Evolutionary conservation across 2,888 invertebrate species (phyloP), one percentile per base, ranked within the genome.

Genomic region (Leptura quadrifasciata): DNA sequence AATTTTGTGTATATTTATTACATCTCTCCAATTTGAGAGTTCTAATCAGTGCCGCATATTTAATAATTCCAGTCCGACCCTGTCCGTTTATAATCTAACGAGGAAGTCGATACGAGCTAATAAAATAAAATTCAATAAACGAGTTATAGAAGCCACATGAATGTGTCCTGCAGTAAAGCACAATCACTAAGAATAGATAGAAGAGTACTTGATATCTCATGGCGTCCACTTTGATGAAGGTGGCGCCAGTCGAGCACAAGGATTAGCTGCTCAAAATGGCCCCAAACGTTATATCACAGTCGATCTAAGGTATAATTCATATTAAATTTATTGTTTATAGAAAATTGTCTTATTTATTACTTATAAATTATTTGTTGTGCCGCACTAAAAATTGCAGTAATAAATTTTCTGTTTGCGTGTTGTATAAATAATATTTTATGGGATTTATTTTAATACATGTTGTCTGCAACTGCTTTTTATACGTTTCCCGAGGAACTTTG

Each of bases 281-380:
- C 35, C 54, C 67, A 27, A 54, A 71, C 71, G 27, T 61, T 21
- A 60, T 24, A 47, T 27, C 52, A 52, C 31, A 27, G 61, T 52
- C 60, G 57, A 17, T 61, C 47, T n/a, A 17, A 61, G 27, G 24
- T 71, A 39, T 61, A 71, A 61, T 61, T 60, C 71, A 61, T 31
- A 47, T 12, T 20, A 63, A 69, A 74, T 74, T 74, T 74, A 74
- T 70, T 55, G 74, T 74, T 69, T 64, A 70, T 64, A 69, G 69
- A 63, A 70, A 70, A 31, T 31, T 35, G 35, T 55, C 55, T 17
- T 47, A 74, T 74, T 74, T 74, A 74, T 70, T 54, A 74, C 39
- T 61, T 55, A 35, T 68, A 61, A 63, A 55, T 74, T 69, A 70
- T 74, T 74, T 69, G 63, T 69, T 69, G 47, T 47, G 39, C 31